These are phyloP conservation scores for Margaritifera margaritifera DNA, from an alignment of 2,888 invertebrate genomes.

Conservation along the genomic window DNA sequence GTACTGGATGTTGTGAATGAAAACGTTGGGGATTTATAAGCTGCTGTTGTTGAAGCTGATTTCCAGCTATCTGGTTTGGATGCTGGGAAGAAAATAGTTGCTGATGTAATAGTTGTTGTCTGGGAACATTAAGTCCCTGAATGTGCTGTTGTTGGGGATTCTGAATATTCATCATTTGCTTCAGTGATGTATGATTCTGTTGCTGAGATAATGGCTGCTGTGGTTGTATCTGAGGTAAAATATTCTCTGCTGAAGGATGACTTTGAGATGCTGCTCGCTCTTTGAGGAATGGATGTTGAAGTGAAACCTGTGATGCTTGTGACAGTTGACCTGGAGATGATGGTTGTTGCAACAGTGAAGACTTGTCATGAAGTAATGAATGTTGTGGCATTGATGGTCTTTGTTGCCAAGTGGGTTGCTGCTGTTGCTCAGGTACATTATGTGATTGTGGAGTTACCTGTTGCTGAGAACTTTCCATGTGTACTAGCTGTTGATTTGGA, in stretches of 20 bases:
- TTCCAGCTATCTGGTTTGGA: too few relatives aligned
- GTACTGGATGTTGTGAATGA: too few relatives aligned
- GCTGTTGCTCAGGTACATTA: conserved; percentile 3
- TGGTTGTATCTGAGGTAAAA: too few relatives aligned
- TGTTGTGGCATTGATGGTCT: conserved; percentile 9
- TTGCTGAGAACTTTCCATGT: too few relatives aligned
- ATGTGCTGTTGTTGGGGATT: conserved; percentile 3
- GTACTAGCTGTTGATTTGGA: conserved; percentile 1
- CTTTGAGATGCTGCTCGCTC: too few relatives aligned
- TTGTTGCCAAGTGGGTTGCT: conserved; percentile 4
- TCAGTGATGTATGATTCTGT: background rate
- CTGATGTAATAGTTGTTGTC: background rate
- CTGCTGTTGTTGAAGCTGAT: too few relatives aligned
- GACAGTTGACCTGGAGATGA: background rate
- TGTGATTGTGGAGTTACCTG: too few relatives aligned
- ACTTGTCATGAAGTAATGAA: background rate
- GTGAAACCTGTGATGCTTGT: background rate
- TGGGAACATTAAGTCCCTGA: conserved; percentile 2
- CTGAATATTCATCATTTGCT: background rate
- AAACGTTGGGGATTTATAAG: too few relatives aligned
- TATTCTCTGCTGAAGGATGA: too few relatives aligned
- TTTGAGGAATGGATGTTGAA: too few relatives aligned
- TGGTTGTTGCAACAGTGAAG: background rate
- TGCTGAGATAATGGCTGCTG: too few relatives aligned
- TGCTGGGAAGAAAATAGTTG: too few relatives aligned